Evolutionary conservation across 2,113 vertebrate species (phyloP), one percentile per base, ranked within the genome.

Genomic region (Hippocampus comes): DNA sequence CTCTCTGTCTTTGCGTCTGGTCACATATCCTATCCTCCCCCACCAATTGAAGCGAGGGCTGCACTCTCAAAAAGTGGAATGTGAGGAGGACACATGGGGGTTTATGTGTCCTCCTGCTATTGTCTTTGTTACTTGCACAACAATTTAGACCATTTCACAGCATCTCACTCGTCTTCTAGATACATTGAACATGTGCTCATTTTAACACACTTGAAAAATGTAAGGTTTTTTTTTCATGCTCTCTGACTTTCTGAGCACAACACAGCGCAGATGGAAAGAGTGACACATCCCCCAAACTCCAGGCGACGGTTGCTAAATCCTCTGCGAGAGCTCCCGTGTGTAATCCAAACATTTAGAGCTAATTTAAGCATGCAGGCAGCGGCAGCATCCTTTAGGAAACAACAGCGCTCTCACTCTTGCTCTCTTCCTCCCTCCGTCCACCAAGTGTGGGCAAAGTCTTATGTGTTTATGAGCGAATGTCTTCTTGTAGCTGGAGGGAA

Each of bases 301-400:
- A 86, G 86, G 88, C 91, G 83, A 79, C 61, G 77, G 78, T 68
- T 79, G 88, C 87, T 85, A 89, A 90, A 90, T 91, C 87, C 91
- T 90, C 78, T 83, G 87, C 85, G 83, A 90, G 89, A 89, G 88
- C 89, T 91, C 89, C 89, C 87, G 83, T 79, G 86, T 89, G 90
- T 90, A 91, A 91, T 90, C 90, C 90, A 91, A 91, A 92, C 90
- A 91, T 91, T 91, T 89, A 86, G 88, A 89, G 91, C 92, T 93
- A 90, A 93, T 93, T 92, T 92, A 88, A 91, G 89, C 89, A 85
- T 84, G 80, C 86, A 90, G 84, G 86, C 86, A 89, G 88, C 81
- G 88, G 89, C 85, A 84, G 83, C 83, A 89, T 90, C 90, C 91
- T 91, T 91, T 86, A 90, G 90, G 88, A 90, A 91, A 86, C 87